Base-by-base conservation (phyloP, 2,113 vertebrate species). In the Calonectris borealis region DNA sequence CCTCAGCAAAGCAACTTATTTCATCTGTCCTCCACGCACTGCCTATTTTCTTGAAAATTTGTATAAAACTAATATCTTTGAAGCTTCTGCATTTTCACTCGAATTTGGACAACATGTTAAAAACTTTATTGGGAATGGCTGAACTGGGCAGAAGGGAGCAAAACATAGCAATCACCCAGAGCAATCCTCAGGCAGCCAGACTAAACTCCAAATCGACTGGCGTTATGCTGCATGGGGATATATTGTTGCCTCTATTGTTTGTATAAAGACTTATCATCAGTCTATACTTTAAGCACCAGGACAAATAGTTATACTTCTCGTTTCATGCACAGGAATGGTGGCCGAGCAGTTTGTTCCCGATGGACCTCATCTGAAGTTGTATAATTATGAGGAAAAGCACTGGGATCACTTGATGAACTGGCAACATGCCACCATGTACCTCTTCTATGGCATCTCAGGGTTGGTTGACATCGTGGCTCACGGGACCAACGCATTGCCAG, bases 341-440 rank as follows among this genome's bases (percentile, higher is more conserved):
- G 98, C 98, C 2, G 99, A 99, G 86, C 99, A 99, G 96, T 99
- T 99, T 96, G 88, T 96, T 55, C 90, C 98, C 0, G 98, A 97
- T 13, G 99, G 99, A 5, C 99, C 99, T 27, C 97, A 97, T 64
- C 95, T 99, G 81, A 98, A 97, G 68, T 84, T 99, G 88, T 99
- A 99, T 44, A 95, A 99, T 95, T 98, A 98, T 1, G 95, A 98
- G 55, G 98, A 98, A 90, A 97, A 99, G 66, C 98, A 98, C 48
- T 99, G 99, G 99, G 93, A 98, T 24, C 94, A 98, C 51, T 93
- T 99, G 89, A 98, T 98, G 96, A 98, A 98, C 97, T 99, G 99
- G 99, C 99, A 99, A 66, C 99, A 99, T 26, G 94, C 98, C 82
- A 99, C 99, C 94, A 99, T 99, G 99, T 99, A 99, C 93, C 97